Evolutionary conservation across 30 jellyfish, hydroid and myxozoan species (phyloP), one percentile per base, ranked within the genome.

Genomic region (Turritopsis rubra): DNA sequence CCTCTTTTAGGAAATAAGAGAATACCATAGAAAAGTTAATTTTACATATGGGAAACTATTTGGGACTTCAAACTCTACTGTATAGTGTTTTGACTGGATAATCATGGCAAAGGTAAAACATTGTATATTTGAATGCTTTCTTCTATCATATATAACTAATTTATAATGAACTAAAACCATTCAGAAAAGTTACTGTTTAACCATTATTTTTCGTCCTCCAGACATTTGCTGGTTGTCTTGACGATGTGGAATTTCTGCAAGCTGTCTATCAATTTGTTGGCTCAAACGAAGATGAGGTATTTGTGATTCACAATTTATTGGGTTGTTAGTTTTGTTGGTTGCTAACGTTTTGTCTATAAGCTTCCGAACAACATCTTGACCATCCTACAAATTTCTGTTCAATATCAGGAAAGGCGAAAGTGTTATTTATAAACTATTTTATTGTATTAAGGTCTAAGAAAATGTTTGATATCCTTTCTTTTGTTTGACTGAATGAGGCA

Each of bases 211-310:
- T n/a, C n/a, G n/a, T n/a, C n/a, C n/a, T 76, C 65, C n/a, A 80
- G 87, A 65, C 81, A 16, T 65, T 86, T 65, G 97, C 97, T 18
- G 97, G 87, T 8, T 90, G 88, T 22, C 87, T 91, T 28, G 94
- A 86, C 71, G 81, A 91, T 74, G 89, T 87, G 17, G 90, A 83
- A 23, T 91, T 91, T 81, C 90, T 84, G 19, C 91, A 83, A 66
- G 97, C 87, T 18, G 82, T 79, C 25, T 91, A 54, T 79, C 83
- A 92, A 27, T 91, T 87, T 73, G 82, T 83, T 28, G 97, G 97
- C 54, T 82, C 88, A 28, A 85, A 85, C 84, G 97, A 91, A 74
- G 97, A 91, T 91, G 97, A 91, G 91, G 97, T 87, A 87, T 23
- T 23, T 26, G 17, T 26, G 23, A 21, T 16, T 28, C 21, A 80